Conservation (phyloP, 2,113 vertebrate genomes). For the Hemichromis elongatus region DNA sequence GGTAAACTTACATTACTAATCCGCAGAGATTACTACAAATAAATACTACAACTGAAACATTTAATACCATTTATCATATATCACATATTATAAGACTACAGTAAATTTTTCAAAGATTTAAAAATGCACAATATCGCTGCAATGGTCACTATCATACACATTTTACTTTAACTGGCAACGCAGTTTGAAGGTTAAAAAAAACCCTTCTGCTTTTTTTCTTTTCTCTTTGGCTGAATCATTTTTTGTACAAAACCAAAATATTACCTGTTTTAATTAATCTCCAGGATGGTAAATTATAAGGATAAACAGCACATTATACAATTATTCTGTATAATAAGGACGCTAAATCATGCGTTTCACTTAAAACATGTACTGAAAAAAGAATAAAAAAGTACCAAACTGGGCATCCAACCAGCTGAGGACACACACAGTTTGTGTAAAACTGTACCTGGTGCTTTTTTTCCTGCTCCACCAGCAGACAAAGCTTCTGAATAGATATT, state of each 20-base stretch:
- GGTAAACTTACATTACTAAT: background rate
- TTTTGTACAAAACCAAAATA: background rate
- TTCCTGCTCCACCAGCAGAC: rapidly evolving
- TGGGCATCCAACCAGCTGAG: background rate
- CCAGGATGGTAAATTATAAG: background rate
- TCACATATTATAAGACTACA: background rate
- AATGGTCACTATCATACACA: background rate
- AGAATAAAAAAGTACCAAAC: background rate
- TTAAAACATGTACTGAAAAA: background rate
- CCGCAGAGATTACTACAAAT: background rate
- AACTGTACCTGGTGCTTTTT: constrained; percentile 23
- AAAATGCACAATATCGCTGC: background rate
- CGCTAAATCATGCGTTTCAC: background rate
- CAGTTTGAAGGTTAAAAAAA: background rate
- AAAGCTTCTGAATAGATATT: constrained; percentile 47
- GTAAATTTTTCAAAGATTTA: background rate
- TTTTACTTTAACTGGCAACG: background rate
- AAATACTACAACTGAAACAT: background rate
- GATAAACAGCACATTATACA: background rate
- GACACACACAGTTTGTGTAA: background rate
- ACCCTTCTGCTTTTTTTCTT: background rate
- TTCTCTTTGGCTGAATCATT: background rate
- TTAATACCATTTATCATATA: background rate
- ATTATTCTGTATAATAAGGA: background rate
- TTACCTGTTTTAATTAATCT: background rate